A percentile compares a stretch with the other conserved stretches of the same genome.
phyloP scores from a whole-genome alignment of 2,888 invertebrate species.

The Drosophila kambysellisi region DNA sequence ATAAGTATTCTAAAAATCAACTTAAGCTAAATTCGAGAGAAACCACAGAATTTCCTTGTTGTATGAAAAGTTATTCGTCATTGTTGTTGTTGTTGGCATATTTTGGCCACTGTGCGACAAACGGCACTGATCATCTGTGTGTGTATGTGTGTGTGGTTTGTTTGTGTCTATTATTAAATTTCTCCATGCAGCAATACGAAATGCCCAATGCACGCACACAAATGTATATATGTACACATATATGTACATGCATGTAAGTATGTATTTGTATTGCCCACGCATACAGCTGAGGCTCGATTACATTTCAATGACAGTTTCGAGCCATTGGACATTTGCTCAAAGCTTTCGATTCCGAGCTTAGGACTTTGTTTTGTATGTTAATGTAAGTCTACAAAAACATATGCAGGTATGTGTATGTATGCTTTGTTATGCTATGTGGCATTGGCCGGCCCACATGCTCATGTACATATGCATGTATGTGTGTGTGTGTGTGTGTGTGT shows the following conservation, averaged over 20 bases:
- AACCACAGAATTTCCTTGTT: slow-evolving; percentile 18
- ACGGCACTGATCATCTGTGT: slow-evolving; percentile 23
- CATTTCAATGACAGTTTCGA: slow-evolving; percentile 65
- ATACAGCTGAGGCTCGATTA: slow-evolving; percentile 39
- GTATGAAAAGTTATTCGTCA: neutral
- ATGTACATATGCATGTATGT: neutral
- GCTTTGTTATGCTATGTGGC: slow-evolving; percentile 48
- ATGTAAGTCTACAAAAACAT: neutral
- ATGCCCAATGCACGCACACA: slow-evolving; percentile 17
- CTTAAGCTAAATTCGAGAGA: neutral
- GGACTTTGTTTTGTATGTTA: slow-evolving; percentile 38
- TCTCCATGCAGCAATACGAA: slow-evolving; percentile 58
- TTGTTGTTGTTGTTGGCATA: neutral
- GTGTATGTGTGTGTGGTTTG: slow-evolving; percentile 42
- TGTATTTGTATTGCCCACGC: slow-evolving; percentile 47
- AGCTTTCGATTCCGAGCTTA: slow-evolving; percentile 51
- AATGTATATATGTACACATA: neutral
- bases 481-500: neutral
- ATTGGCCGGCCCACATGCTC: slow-evolving; percentile 67
- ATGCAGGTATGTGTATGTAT: slow-evolving; percentile 12
- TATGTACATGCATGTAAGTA: slow-evolving; percentile 1
- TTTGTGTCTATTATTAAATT: slow-evolving; percentile 67
- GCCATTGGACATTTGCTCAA: slow-evolving; percentile 30
- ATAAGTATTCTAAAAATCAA: neutral
- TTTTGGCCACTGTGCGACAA: slow-evolving; percentile 40